Evolutionary conservation across 2,888 invertebrate genomes (phyloP).

Genomic region (Agrilus biguttatus): DNA sequence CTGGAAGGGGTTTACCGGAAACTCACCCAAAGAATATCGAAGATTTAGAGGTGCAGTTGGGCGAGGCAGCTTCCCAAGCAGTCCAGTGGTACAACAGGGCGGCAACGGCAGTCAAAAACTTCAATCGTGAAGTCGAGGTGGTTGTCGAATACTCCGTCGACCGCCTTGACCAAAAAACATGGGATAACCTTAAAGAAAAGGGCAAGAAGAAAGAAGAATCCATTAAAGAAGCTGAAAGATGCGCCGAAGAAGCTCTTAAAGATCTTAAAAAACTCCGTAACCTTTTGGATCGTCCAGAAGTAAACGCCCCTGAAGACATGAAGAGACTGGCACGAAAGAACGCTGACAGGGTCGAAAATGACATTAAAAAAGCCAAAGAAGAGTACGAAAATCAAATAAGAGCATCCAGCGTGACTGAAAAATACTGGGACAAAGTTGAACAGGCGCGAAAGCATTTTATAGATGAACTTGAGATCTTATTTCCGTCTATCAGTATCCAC

Average conservation of each 20-base stretch:
- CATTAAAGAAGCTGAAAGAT: conserved; percentile 41
- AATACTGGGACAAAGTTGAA: conserved; percentile 70
- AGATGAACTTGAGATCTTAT: conserved; percentile 53
- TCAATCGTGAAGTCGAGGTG: conserved; percentile 38
- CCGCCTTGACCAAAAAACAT: conserved; percentile 41
- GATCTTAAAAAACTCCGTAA: conserved; percentile 30
- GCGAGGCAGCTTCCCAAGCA: conserved; percentile 43
- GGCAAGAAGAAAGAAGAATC: conserved; percentile 40
- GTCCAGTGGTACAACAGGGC: conserved; percentile 54
- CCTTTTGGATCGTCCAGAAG: conserved; percentile 28
- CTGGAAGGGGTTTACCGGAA: conserved; percentile 20
- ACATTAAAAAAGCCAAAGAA: conserved; percentile 44
- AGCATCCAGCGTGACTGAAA: conserved; percentile 50
- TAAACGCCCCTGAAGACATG: conserved; percentile 29
- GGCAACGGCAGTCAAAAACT: conserved; percentile 39
- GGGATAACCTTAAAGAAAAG: conserved; percentile 42
- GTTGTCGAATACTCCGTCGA: conserved; percentile 48
- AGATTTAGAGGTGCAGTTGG: conserved; percentile 42
- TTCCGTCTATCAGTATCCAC: conserved; percentile 54
- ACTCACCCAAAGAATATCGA: conserved; percentile 32
- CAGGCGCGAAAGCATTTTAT: conserved; percentile 44
- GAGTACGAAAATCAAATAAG: conserved; percentile 42
- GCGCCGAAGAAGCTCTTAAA: conserved; percentile 30
- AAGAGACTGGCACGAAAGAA: conserved; percentile 39
- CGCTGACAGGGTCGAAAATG: conserved; percentile 37